Percentiles rank a stretch among this genome's conserved stretches.
Evolutionary conservation across 2,797 vertebrate genomes (phyloP).

Genomic region (Ctenosaura bakeri): DNA sequence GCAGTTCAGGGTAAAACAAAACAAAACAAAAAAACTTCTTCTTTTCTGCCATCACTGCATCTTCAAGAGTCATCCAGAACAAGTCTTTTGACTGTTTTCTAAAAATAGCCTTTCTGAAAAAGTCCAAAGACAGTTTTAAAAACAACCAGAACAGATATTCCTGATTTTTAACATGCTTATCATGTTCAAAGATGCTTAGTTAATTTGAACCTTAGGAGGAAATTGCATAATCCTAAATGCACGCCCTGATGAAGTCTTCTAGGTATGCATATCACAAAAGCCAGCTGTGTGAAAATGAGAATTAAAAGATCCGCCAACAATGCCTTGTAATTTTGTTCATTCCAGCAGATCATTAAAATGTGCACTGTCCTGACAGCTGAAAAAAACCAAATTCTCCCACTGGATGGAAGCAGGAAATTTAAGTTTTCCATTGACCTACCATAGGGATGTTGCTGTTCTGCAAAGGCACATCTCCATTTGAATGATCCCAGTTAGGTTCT

Average conservation of each 20-base stretch:
- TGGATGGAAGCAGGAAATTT: conserved; percentile 32
- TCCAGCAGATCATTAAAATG: conserved; percentile 22
- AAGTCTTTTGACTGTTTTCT: too few relatives aligned
- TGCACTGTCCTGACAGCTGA: conserved; percentile 34
- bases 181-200: neutral
- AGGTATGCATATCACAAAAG: conserved; percentile 16
- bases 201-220: neutral
- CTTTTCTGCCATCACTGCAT: too few relatives aligned
- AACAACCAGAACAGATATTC: too few relatives aligned
- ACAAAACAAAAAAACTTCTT: too few relatives aligned
- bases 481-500: conserved; percentile 35
- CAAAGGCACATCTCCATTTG: conserved; percentile 35
- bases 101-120: too few relatives aligned
- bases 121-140: too few relatives aligned
- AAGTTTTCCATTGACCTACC: conserved; percentile 40
- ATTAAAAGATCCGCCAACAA: neutral
- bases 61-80: too few relatives aligned
- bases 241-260: neutral
- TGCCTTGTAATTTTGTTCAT: conserved; percentile 29
- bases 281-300: neutral
- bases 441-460: conserved; percentile 46
- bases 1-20: too few relatives aligned
- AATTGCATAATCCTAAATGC: neutral
- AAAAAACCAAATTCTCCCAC: conserved; percentile 22
- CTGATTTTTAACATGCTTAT: too few relatives aligned